phyloP scores from a whole-genome alignment of 2,113 vertebrate species.

The Seriola rivoliana region DNA sequence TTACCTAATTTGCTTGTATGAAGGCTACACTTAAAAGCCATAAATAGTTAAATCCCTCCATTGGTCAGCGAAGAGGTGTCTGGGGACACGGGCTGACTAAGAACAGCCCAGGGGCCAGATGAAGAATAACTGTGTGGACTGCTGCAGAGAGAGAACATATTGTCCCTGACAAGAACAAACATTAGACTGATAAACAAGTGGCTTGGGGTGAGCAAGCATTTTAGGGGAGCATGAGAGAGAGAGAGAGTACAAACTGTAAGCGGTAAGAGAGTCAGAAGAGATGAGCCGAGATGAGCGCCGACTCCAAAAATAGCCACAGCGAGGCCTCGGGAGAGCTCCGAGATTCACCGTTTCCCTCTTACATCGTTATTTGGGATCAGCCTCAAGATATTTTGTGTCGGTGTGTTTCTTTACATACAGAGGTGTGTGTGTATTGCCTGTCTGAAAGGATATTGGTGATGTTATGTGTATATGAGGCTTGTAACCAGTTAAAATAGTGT shows the following conservation, averaged over 20 bases:
- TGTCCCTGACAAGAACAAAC: constrained; percentile 76
- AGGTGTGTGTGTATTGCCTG: background rate
- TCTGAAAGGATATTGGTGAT: background rate
- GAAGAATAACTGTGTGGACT: constrained; percentile 71
- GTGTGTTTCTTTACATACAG: constrained; percentile 17
- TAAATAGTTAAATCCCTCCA: constrained; percentile 69
- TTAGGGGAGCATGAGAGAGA: constrained; percentile 54
- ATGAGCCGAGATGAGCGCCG: constrained; percentile 46
- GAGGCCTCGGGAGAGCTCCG: constrained; percentile 40
- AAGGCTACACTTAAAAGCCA: constrained; percentile 54
- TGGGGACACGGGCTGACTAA: constrained; percentile 68
- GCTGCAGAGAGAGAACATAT: constrained; percentile 68
- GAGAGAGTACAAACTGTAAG: constrained; percentile 28
- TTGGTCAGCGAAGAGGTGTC: constrained; percentile 71
- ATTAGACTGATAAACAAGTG: constrained; percentile 76
- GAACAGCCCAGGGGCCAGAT: constrained; percentile 73
- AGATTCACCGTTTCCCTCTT: constrained; percentile 31
- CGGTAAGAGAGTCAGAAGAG: constrained; percentile 41
- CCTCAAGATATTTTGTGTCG: constrained; percentile 43
- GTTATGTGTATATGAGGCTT: background rate
- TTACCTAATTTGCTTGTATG: constrained; percentile 55
- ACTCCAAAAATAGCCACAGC: constrained; percentile 54
- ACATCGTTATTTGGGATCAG: constrained; percentile 59
- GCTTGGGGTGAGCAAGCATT: constrained; percentile 66
- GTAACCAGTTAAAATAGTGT: background rate